phyloP scores from a whole-genome alignment of 1,140 invertebrate genomes.

The Sogatella furcifera region DNA sequence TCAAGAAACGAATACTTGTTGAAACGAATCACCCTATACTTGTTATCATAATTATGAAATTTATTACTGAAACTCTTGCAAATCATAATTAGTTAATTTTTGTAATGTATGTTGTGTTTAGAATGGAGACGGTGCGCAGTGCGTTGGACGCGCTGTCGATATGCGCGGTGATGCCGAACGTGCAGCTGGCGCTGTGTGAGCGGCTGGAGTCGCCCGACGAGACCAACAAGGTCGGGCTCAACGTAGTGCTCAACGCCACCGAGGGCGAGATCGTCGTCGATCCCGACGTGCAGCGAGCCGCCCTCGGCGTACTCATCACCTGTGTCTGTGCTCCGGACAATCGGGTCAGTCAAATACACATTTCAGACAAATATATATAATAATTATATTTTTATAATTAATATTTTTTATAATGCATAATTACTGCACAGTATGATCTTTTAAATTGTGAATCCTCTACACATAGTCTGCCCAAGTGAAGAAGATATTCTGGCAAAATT shows the following conservation, averaged over 20 bases:
- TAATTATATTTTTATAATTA: too few relatives aligned
- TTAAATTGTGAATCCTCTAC: too few relatives aligned
- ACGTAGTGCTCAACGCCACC: conserved; percentile 59
- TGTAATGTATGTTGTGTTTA: conserved; percentile 28
- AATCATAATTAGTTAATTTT: too few relatives aligned
- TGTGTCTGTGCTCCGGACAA: conserved; percentile 86
- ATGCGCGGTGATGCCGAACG: conserved; percentile 79
- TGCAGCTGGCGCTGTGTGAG: conserved; percentile 71
- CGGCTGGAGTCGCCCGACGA: conserved; percentile 64
- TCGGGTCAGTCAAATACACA: conserved; percentile 41
- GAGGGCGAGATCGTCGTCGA: conserved; percentile 83
- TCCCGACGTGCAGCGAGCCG: conserved; percentile 83
- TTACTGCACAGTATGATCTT: too few relatives aligned
- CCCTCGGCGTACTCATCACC: conserved; percentile 78
- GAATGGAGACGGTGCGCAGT: conserved; percentile 78
- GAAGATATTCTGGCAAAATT: too few relatives aligned
- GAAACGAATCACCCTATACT: too few relatives aligned
- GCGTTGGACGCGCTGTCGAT: conserved; percentile 84
- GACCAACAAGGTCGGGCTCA: conserved; percentile 53
- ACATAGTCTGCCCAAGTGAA: too few relatives aligned
- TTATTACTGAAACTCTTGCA: too few relatives aligned
- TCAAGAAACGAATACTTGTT: too few relatives aligned
- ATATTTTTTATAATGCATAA: too few relatives aligned
- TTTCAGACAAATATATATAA: background rate
- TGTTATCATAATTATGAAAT: too few relatives aligned